Evolutionary conservation across 2,797 vertebrate genomes (phyloP), one percentile per base, ranked within the genome.

Genomic region (Scolopax rusticola): DNA sequence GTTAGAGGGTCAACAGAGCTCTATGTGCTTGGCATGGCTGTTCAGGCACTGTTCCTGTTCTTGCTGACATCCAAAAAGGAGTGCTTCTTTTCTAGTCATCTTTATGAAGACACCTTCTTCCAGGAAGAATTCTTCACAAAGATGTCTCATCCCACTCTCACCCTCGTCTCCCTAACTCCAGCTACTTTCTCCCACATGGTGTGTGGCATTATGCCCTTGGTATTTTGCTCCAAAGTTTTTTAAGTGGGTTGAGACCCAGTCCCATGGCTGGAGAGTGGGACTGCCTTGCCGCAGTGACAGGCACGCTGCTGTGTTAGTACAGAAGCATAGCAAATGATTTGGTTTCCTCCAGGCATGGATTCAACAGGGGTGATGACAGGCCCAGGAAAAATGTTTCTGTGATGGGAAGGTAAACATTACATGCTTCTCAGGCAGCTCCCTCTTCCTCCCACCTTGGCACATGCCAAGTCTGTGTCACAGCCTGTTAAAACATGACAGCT

Each of bases 331-430:
- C 32, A 94, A 94, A 83, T 43, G 41, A 8, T 50, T 84, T 21
- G 2, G 38, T 86, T 96, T 95, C 82, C 70, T 95, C 47, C 45
- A 87, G 83, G 90, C 89, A 95, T 78, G 41, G 36, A 73, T 87
- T 95, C 57, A 95, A 69, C 48, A 89, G 83, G 54, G 38, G 76
- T 87, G 86, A 93, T 79, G 93, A 93, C 67, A 93, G 61, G 76
- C 56, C 57, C 59, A 87, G 74, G 68, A 94, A 90, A 80, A 95
- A 86, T 64, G 8, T 93, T 90, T 86, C 79, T 89, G 59, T 85
- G 89, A 93, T 1, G 36, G 85, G 73, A 93, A 96, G 71, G 79
- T 89, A 97, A 96, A 95, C 45, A 95, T 81, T 92, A 78, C 61
- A 53, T 3, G 2, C 48, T 94, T 83, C 81, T 71, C 54, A 73